phyloP scores from a whole-genome alignment of 2,113 vertebrate genomes.

The Lota lota region DNA sequence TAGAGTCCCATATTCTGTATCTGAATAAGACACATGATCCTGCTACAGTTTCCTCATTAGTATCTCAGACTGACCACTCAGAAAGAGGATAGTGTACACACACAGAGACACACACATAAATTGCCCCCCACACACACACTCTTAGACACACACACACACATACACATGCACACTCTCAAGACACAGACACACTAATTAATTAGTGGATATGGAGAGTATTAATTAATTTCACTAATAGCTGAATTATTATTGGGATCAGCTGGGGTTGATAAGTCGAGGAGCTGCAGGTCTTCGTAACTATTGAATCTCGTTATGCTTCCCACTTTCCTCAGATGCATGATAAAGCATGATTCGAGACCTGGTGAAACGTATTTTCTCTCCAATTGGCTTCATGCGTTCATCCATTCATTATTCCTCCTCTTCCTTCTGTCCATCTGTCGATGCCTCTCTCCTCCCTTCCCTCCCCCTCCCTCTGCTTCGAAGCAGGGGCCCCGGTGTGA shows the following conservation, averaged over 20 bases:
- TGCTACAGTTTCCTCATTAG: no score
- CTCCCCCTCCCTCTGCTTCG: constrained; percentile 34
- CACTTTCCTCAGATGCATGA: constrained; percentile 35
- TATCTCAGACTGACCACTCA: background rate
- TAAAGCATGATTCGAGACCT: constrained; percentile 11
- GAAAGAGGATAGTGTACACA: background rate
- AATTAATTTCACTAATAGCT: no score
- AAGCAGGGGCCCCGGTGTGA: constrained; percentile 52
- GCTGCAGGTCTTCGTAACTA: constrained; percentile 38
- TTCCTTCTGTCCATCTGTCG: constrained; percentile 24
- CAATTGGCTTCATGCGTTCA: constrained; percentile 30
- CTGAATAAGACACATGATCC: no score
- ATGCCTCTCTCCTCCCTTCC: constrained; percentile 45
- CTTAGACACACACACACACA: background rate
- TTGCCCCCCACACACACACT: background rate
- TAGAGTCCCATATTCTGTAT: no score
- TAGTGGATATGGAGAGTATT: no score
- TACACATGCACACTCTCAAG: background rate
- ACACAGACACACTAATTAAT: background rate
- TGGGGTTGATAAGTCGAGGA: constrained; percentile 16
- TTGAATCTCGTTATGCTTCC: constrained; percentile 38
- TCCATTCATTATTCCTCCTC: constrained; percentile 13
- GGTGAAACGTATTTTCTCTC: constrained; percentile 35
- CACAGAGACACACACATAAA: background rate
- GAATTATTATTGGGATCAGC: constrained; percentile 29